Evolutionary conservation across 2,888 invertebrate species (phyloP).

Genomic region (Hirtodrosophila alboralis): DNA sequence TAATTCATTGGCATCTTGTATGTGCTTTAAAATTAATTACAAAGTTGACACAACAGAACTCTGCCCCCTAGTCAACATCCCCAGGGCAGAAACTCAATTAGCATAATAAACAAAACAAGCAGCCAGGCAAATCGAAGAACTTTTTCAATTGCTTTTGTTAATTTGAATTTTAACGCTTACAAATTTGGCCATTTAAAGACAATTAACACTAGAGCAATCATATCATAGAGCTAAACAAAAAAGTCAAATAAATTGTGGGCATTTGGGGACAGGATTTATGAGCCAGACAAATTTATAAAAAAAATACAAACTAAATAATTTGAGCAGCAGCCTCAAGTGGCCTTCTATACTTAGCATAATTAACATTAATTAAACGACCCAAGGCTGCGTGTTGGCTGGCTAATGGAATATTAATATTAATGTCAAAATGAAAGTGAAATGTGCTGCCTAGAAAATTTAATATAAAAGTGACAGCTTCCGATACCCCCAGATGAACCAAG

Average conservation of each 20-base stretch:
- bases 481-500: conserved; percentile 12
- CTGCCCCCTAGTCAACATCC: conserved; percentile 1
- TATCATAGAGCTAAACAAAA: conserved; percentile 1
- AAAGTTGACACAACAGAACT: too few species aligned
- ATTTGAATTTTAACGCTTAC: conserved; percentile 59
- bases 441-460: conserved; percentile 52
- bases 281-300: conserved; percentile 13
- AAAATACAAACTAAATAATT: neutral
- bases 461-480: conserved; percentile 60
- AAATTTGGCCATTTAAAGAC: conserved; percentile 54
- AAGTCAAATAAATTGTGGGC: conserved; percentile 57
- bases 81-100: conserved; percentile 36
- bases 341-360: conserved; percentile 57
- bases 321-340: conserved; percentile 21
- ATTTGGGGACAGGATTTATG: conserved; percentile 32
- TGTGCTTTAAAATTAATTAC: too few species aligned
- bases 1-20: too few species aligned
- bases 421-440: conserved; percentile 62
- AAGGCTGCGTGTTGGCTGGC: conserved; percentile 42
- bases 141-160: conserved; percentile 52
- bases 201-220: conserved; percentile 48
- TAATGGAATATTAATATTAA: conserved; percentile 77
- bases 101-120: conserved; percentile 48
- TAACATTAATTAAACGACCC: conserved; percentile 46
- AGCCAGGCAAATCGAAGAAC: conserved; percentile 29